Evolutionary conservation across 2,888 invertebrate species (phyloP).

Genomic region (Alcis repandata): DNA sequence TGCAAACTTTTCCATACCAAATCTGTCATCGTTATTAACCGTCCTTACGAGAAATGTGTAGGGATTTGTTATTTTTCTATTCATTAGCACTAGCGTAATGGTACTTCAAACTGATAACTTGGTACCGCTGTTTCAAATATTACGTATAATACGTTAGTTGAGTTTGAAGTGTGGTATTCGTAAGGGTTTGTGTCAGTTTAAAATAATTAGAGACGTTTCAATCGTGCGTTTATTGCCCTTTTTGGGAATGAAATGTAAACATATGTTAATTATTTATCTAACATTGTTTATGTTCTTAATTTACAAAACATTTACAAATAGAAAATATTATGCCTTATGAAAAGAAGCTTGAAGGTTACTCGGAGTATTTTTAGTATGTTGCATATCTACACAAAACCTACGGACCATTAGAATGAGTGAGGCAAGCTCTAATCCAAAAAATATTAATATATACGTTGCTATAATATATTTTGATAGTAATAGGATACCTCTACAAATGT

Average conservation of each 20-base stretch:
- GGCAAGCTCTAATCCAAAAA: constrained; percentile 44
- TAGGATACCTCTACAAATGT: constrained; percentile 63
- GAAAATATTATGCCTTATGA: constrained; percentile 36
- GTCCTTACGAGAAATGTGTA: too few relatives aligned
- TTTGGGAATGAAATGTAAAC: constrained; percentile 25
- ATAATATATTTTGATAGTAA: constrained; percentile 43
- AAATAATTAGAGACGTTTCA: constrained; percentile 32
- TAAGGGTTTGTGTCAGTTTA: constrained; percentile 19
- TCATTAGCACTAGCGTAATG: not conserved
- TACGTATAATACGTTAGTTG: not conserved
- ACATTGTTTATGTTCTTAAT: constrained; percentile 18
- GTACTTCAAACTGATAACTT: not conserved
- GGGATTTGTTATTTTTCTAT: not conserved
- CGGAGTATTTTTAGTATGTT: constrained; percentile 25
- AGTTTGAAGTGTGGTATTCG: constrained; percentile 17
- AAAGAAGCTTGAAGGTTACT: constrained; percentile 32
- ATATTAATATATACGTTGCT: constrained; percentile 38
- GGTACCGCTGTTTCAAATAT: not conserved
- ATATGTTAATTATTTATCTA: constrained; percentile 30
- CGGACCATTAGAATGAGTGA: constrained; percentile 41
- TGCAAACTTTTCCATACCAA: too few relatives aligned
- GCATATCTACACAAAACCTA: constrained; percentile 40
- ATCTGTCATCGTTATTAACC: too few relatives aligned
- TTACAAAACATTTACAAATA: constrained; percentile 27
- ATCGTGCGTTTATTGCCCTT: constrained; percentile 28